Evolutionary conservation across 2,888 invertebrate genomes (phyloP).

Genomic region (Chouioia cunea): DNA sequence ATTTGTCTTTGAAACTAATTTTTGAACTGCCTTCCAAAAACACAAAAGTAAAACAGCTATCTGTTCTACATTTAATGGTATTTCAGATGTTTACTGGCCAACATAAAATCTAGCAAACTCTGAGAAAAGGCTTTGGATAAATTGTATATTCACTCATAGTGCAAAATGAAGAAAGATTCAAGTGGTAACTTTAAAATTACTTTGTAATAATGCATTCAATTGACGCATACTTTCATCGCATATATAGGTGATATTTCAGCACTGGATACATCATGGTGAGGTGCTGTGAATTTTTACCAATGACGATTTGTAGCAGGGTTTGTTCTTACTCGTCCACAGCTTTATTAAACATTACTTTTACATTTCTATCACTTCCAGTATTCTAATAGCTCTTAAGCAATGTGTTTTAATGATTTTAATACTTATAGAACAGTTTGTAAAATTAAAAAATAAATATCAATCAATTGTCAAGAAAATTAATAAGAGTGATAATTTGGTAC

Average conservation of each 20-base stretch:
- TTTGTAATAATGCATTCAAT: conserved; percentile 62
- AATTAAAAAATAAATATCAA: conserved; percentile 16
- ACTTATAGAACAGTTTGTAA: conserved; percentile 8
- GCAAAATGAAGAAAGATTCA: conserved; percentile 56
- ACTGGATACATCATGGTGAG: conserved; percentile 48
- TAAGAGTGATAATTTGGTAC: conserved; percentile 21
- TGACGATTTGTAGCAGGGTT: conserved; percentile 35
- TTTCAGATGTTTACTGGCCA: too few species aligned
- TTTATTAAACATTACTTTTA: conserved; percentile 33
- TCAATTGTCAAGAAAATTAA: background rate
- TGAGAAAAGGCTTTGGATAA: too few species aligned
- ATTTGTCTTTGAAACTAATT: too few species aligned
- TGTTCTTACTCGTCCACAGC: conserved; percentile 38
- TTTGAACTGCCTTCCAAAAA: too few species aligned
- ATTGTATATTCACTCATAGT: conserved; percentile 19
- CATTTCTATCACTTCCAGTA: too few species aligned
- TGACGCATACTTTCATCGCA: conserved; percentile 63
- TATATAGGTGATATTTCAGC: conserved; percentile 45
- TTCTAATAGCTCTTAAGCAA: too few species aligned
- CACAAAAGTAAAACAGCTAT: too few species aligned
- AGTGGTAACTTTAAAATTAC: conserved; percentile 60
- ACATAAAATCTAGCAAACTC: too few species aligned
- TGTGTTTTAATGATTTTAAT: conserved; percentile 2
- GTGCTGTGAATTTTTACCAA: conserved; percentile 46
- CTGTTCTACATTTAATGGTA: too few species aligned